Evolutionary conservation across 2,113 vertebrate genomes (phyloP).

Genomic region (Halcyon senegalensis): DNA sequence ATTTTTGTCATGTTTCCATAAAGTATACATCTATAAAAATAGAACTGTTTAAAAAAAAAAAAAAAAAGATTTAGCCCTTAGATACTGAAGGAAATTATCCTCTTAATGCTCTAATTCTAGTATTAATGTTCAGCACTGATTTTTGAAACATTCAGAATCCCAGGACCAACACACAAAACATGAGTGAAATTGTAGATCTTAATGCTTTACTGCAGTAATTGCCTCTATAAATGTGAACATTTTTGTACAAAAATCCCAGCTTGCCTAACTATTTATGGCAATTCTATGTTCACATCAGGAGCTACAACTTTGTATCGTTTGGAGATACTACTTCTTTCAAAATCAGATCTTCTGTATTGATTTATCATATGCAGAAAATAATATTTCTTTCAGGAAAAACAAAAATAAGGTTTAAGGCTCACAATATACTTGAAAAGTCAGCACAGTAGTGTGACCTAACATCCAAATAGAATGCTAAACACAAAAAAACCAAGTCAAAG

Average conservation of each 20-base stretch:
- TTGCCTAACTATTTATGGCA: not conserved
- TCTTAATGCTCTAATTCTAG: not conserved
- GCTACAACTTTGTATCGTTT: not conserved
- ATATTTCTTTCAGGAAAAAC: not conserved
- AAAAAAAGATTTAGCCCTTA: not conserved
- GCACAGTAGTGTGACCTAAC: not conserved
- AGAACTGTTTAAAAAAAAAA: not conserved
- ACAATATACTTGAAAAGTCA: not conserved
- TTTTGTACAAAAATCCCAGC: not conserved
- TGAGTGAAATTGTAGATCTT: not conserved
- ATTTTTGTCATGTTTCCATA: not conserved
- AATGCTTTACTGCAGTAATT: not conserved
- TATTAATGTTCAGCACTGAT: not conserved
- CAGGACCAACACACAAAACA: not conserved
- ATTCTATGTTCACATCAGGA: not conserved
- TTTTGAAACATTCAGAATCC: not conserved
- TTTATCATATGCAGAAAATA: not conserved
- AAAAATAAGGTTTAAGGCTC: not conserved
- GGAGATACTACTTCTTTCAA: not conserved
- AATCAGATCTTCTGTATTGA: not conserved
- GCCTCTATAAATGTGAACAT: not conserved
- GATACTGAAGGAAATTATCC: not conserved
- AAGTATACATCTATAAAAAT: not conserved
- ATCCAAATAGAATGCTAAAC: not conserved
- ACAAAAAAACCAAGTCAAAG: not conserved